Conservation (phyloP, 2,888 invertebrate species). For the Tenthredo livida region DNA sequence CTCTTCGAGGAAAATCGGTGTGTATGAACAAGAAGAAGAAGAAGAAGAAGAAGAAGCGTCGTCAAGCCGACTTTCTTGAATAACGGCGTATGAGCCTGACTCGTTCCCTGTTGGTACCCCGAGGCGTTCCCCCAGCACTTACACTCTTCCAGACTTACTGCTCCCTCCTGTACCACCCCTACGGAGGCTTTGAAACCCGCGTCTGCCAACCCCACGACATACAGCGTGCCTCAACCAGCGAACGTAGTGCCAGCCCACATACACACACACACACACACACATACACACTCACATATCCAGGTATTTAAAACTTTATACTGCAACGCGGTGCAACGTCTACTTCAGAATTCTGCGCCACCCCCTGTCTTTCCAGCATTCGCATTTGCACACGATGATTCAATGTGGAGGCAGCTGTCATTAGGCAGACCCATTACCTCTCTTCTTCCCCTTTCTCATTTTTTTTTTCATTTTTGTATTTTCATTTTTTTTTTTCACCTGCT, state of each 20-base stretch:
- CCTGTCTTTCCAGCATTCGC: conserved; percentile 57
- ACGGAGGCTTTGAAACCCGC: conserved; percentile 55
- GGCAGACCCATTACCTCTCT: conserved; percentile 28
- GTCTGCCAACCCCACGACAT: conserved; percentile 45
- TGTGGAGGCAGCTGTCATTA: conserved; percentile 25
- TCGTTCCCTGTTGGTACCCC: conserved; percentile 55
- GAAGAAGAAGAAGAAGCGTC: conserved; percentile 62
- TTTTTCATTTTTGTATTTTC: background rate
- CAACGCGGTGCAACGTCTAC: conserved; percentile 45
- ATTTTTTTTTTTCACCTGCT: background rate
- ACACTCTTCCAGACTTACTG: conserved; percentile 69
- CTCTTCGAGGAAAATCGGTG: background rate
- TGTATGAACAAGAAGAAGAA: conserved; percentile 60
- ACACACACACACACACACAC: conserved; percentile 35
- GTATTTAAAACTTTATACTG: conserved; percentile 2
- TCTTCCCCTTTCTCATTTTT: background rate
- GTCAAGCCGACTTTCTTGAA: conserved; percentile 66
- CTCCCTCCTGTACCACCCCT: conserved; percentile 60
- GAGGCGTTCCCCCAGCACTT: conserved; percentile 64
- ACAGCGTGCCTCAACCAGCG: conserved; percentile 51
- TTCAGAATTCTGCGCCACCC: conserved; percentile 2
- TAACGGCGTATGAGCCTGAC: conserved; percentile 66
- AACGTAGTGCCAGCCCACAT: conserved; percentile 57
- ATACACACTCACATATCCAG: background rate
- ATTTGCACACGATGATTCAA: conserved; percentile 53